Conservation (phyloP, 1,140 invertebrate genomes). For the Leguminivora glycinivorella region DNA sequence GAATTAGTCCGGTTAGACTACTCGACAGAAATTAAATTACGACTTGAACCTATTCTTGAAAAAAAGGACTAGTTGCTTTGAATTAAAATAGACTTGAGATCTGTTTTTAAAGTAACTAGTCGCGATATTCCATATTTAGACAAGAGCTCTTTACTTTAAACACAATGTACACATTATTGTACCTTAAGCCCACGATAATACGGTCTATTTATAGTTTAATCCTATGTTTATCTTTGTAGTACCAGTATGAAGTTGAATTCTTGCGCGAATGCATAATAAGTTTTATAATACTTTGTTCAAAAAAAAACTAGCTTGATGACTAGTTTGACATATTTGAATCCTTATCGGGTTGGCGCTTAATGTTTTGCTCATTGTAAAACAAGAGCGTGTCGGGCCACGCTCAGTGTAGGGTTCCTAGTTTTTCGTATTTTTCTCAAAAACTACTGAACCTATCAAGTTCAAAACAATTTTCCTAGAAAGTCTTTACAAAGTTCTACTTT, state of each 20-base stretch:
- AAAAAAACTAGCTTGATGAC: background rate
- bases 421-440: too few relatives aligned
- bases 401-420: too few relatives aligned
- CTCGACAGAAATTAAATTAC: background rate
- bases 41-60: background rate
- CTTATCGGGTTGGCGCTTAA: background rate
- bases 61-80: background rate
- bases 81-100: background rate
- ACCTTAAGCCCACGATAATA: background rate
- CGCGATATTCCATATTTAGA: background rate
- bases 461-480: too few relatives aligned
- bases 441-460: too few relatives aligned
- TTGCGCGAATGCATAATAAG: background rate
- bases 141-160: background rate
- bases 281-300: background rate
- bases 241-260: background rate
- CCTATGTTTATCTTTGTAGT: background rate
- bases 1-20: background rate
- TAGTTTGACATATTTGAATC: background rate
- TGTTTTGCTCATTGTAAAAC: too few relatives aligned
- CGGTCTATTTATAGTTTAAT: too few relatives aligned
- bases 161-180: background rate
- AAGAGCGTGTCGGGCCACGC: too few relatives aligned
- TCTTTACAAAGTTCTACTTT: too few relatives aligned
- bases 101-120: background rate